phyloP scores from a whole-genome alignment of 1,140 invertebrate species.

The Yoshiicerus persimilis region DNA sequence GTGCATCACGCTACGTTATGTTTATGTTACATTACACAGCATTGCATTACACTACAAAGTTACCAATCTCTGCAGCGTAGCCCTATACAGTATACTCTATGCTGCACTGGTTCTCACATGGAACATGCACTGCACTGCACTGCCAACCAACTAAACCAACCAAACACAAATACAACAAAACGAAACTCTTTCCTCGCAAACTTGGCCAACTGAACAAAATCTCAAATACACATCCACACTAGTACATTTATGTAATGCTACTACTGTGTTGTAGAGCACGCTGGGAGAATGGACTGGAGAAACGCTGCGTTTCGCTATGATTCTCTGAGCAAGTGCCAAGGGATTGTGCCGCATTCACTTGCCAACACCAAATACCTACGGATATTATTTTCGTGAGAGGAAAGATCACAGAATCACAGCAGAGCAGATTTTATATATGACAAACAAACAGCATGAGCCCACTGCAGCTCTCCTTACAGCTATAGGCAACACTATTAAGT shows the following conservation, averaged over 20 bases:
- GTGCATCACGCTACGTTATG: background rate
- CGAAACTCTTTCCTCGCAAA: background rate
- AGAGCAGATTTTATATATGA: background rate
- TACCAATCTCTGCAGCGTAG: background rate
- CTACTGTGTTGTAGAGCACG: background rate
- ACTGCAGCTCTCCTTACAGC: background rate
- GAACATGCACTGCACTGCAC: background rate
- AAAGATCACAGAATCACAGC: background rate
- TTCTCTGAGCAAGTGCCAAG: slow-evolving; percentile 7
- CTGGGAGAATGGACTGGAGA: background rate
- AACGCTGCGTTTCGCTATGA: background rate
- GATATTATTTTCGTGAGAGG: background rate
- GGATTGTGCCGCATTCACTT: background rate
- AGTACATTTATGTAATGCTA: background rate
- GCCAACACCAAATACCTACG: background rate
- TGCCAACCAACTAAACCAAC: background rate
- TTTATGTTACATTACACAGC: background rate
- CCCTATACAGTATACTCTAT: background rate
- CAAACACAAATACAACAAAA: background rate
- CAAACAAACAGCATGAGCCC: background rate
- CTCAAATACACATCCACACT: background rate
- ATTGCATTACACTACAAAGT: background rate
- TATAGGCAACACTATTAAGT: background rate
- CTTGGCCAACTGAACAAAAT: background rate
- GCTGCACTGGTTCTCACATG: background rate